Percentiles rank a stretch among this genome's conserved stretches.
Conservation (phyloP, 2,113 vertebrate genomes). For the Bettongia penicillata region DNA sequence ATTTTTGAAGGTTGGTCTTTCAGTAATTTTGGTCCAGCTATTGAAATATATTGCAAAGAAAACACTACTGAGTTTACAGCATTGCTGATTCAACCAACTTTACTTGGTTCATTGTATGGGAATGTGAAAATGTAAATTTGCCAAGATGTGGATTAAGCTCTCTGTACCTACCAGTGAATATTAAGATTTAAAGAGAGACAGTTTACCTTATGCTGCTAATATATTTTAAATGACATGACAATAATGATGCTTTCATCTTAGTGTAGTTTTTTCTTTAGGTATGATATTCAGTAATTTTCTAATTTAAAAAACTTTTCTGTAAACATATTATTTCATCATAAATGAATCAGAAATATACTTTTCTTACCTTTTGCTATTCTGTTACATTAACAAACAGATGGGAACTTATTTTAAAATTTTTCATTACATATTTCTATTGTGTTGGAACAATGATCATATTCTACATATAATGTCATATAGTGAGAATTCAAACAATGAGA, state of each 20-base stretch:
- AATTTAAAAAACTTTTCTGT: not conserved
- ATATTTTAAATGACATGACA: not conserved
- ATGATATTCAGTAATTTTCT: not conserved
- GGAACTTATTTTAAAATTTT: not conserved
- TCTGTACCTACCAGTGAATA: not conserved
- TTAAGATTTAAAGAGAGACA: not conserved
- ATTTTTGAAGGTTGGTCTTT: not conserved
- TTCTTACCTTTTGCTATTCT: not conserved
- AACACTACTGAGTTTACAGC: not conserved
- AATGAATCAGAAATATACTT: not conserved
- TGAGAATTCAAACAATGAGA: not conserved
- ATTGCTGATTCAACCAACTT: not conserved
- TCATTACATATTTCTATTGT: not conserved
- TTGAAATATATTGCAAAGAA: not conserved
- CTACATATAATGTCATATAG: not conserved
- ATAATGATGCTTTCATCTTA: not conserved
- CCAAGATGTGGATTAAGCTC: not conserved
- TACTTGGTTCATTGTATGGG: not conserved
- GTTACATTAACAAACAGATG: not conserved
- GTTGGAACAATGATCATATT: not conserved
- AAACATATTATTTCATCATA: not conserved
- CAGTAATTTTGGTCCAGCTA: not conserved
- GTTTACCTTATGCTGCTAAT: no score
- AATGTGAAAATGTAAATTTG: not conserved
- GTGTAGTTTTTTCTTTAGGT: not conserved